A percentile compares a stretch with the other conserved stretches of the same genome.
phyloP scores from a whole-genome alignment of 1,140 invertebrate species.

The Antheraea pernyi region DNA sequence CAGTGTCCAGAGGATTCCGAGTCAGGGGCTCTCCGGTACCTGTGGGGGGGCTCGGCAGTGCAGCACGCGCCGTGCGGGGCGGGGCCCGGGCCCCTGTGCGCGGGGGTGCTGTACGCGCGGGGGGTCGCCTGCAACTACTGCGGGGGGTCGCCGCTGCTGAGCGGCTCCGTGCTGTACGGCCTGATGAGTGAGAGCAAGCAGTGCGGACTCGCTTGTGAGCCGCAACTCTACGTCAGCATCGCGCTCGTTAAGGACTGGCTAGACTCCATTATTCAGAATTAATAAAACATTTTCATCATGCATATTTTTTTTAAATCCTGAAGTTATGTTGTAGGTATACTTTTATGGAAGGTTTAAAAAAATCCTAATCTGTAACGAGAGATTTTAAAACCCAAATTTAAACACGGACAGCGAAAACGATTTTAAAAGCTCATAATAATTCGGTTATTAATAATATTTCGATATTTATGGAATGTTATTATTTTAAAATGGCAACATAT shows the following conservation, averaged over 20 bases:
- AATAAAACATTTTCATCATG: constrained; percentile 10
- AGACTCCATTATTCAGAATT: constrained; percentile 22
- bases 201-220: constrained; percentile 46
- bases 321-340: background rate
- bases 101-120: constrained; percentile 26
- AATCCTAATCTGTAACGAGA: too few species aligned
- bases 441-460: too few species aligned
- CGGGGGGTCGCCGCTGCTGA: constrained; percentile 49
- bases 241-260: constrained; percentile 42
- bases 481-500: too few species aligned
- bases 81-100: constrained; percentile 25
- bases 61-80: constrained; percentile 16
- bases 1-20: constrained; percentile 22
- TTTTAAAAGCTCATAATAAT: too few species aligned
- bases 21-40: constrained; percentile 31
- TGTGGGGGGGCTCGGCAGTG: constrained; percentile 17
- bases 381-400: too few species aligned
- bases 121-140: constrained; percentile 41
- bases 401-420: too few species aligned
- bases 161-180: constrained; percentile 29
- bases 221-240: constrained; percentile 41
- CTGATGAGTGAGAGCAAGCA: constrained; percentile 36
- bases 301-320: background rate
- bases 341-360: background rate
- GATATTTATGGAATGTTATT: too few species aligned